Percentiles rank a stretch among this genome's conserved stretches.
phyloP scores from a whole-genome alignment of 2,888 invertebrate species.

The Drosophila rubida region DNA sequence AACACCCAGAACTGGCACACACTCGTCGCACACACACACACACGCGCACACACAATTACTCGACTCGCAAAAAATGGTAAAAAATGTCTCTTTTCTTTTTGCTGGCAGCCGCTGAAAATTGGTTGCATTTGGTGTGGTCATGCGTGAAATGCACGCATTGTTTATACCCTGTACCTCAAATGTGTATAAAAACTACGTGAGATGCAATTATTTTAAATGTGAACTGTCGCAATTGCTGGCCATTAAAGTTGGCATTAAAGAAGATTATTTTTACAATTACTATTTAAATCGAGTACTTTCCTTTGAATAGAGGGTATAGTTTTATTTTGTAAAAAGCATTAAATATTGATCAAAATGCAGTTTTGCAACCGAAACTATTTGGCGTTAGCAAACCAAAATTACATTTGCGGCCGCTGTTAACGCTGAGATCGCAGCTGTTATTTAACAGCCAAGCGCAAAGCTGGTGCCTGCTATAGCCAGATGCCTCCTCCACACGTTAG shows the following conservation, averaged over 20 bases:
- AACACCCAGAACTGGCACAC: slow-evolving; percentile 49
- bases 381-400: background rate
- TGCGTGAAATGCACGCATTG: slow-evolving; percentile 39
- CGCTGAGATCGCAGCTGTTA: background rate
- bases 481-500: background rate
- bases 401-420: background rate
- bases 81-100: slow-evolving; percentile 37
- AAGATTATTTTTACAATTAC: background rate
- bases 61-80: slow-evolving; percentile 14
- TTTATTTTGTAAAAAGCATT: background rate
- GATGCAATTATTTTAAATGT: background rate
- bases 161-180: slow-evolving; percentile 18
- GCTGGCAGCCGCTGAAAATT: slow-evolving; percentile 51
- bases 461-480: background rate
- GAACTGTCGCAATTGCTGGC: background rate
- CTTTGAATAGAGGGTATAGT: background rate
- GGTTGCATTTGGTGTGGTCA: slow-evolving; percentile 47
- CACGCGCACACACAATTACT: background rate
- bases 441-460: background rate
- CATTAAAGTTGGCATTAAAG: background rate
- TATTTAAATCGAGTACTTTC: background rate
- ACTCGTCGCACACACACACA: slow-evolving; percentile 8
- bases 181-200: background rate
- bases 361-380: background rate
- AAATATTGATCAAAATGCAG: background rate